A percentile compares a stretch with the other conserved stretches of the same genome.
Evolutionary conservation across 2,113 vertebrate species (phyloP).

Genomic region (Sander lucioperca): DNA sequence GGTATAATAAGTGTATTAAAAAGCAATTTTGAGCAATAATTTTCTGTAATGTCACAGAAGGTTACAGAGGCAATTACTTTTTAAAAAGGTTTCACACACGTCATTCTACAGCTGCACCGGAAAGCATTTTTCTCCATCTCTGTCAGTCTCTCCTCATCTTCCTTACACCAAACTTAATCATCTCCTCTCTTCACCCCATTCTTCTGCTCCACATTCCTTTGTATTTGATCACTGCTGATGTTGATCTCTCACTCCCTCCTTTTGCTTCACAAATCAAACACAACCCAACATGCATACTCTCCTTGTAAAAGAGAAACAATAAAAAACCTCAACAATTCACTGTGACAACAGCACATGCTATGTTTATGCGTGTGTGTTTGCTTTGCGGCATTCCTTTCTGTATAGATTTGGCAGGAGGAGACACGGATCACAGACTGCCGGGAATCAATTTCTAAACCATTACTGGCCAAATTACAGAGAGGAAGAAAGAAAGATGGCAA

Average conservation of each 20-base stretch:
- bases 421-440: slow-evolving; percentile 56
- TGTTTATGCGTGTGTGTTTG: slow-evolving; percentile 9
- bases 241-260: slow-evolving; percentile 49
- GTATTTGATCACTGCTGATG: slow-evolving; percentile 52
- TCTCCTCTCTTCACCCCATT: slow-evolving; percentile 28
- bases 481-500: slow-evolving; percentile 9
- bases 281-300: slow-evolving; percentile 37
- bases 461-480: slow-evolving; percentile 48
- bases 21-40: neutral
- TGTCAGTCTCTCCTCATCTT: slow-evolving; percentile 26
- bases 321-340: slow-evolving; percentile 44
- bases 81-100: neutral
- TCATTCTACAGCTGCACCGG: slow-evolving; percentile 14
- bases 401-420: slow-evolving; percentile 56
- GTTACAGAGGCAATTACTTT: neutral
- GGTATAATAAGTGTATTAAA: neutral
- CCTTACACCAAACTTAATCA: slow-evolving; percentile 3
- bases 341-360: slow-evolving; percentile 17
- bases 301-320: slow-evolving; percentile 1
- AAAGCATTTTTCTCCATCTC: slow-evolving; percentile 16
- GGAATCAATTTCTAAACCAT: slow-evolving; percentile 55
- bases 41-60: neutral
- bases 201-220: slow-evolving; percentile 54
- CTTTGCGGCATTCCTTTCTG: slow-evolving; percentile 34
- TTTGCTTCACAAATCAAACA: slow-evolving; percentile 48